Conservation (phyloP, 2,113 vertebrate genomes). For the Thamnophis sirtalis region DNA sequence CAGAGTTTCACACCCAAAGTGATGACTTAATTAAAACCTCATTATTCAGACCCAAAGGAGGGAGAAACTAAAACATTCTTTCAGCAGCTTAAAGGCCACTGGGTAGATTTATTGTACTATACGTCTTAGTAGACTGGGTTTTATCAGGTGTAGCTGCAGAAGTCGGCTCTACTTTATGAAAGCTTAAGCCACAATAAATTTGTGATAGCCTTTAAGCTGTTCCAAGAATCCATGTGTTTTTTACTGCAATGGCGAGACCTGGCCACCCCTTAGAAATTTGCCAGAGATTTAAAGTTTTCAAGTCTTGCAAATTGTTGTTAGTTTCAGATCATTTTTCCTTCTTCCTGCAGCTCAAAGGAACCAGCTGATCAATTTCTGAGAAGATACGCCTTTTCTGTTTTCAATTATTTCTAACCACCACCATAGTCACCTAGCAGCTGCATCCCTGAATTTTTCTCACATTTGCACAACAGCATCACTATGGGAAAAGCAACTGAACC, state of each 20-base stretch:
- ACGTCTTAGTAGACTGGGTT: not conserved
- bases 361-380: slow-evolving; percentile 25
- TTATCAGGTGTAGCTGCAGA: not conserved
- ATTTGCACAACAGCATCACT: not conserved
- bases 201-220: not conserved
- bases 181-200: not conserved
- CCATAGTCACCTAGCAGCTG: slow-evolving; percentile 31
- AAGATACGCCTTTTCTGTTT: slow-evolving; percentile 34
- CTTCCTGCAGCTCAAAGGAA: slow-evolving; percentile 29
- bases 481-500: slow-evolving; percentile 6
- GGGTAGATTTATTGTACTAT: not conserved
- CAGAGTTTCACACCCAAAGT: slow-evolving; percentile 14
- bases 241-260: not conserved
- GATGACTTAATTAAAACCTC: slow-evolving; percentile 25
- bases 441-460: not conserved
- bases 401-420: slow-evolving; percentile 17
- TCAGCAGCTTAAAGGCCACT: not conserved
- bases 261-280: not conserved
- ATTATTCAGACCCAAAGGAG: not conserved
- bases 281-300: not conserved
- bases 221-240: not conserved
- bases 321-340: slow-evolving; percentile 3
- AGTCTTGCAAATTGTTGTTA: not conserved
- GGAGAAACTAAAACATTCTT: not conserved
- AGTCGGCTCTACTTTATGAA: not conserved